These are phyloP conservation scores for Neoniphon sammara DNA, from an alignment of 2,797 vertebrate genomes.

Conservation along the genomic window DNA sequence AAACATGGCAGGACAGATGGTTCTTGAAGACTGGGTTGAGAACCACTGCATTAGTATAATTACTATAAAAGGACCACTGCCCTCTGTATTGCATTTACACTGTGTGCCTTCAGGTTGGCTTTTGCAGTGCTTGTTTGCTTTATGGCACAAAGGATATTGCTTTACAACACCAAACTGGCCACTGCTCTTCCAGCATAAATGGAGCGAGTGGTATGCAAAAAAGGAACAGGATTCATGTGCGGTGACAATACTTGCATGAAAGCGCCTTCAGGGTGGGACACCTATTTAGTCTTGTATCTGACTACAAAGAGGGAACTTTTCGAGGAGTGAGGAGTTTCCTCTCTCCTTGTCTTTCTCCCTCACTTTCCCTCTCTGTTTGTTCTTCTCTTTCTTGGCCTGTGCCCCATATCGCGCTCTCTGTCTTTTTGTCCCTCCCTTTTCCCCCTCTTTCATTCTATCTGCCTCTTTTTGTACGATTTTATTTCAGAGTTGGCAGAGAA, in stretches of 20 bases:
- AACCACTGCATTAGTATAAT: too few relatives aligned
- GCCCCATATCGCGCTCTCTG: not conserved
- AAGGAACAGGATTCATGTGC: too few relatives aligned
- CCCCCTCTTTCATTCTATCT: not conserved
- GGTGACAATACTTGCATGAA: too few relatives aligned
- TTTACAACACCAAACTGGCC: not conserved
- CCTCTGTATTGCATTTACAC: not conserved
- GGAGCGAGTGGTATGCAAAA: not conserved
- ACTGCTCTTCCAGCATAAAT: not conserved
- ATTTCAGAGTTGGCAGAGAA: slow-evolving; percentile 41
- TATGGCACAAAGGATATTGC: not conserved
- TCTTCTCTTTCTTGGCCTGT: not conserved
- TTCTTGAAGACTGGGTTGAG: too few relatives aligned
- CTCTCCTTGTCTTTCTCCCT: too few relatives aligned
- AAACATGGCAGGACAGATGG: too few relatives aligned
- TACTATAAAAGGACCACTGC: not conserved
- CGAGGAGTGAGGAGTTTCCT: too few relatives aligned
- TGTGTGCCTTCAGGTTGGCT: not conserved
- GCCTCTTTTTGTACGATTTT: slow-evolving; percentile 17
- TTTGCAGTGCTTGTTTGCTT: slow-evolving; percentile 1
- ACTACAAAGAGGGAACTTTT: too few relatives aligned
- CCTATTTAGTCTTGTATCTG: too few relatives aligned
- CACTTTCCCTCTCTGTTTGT: too few relatives aligned
- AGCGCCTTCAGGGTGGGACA: too few relatives aligned
- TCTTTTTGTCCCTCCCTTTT: not conserved